Percentiles rank a stretch among this genome's conserved stretches.
Evolutionary conservation across 2,888 invertebrate genomes (phyloP).

Genomic region (Nephrocerus scutellatus): DNA sequence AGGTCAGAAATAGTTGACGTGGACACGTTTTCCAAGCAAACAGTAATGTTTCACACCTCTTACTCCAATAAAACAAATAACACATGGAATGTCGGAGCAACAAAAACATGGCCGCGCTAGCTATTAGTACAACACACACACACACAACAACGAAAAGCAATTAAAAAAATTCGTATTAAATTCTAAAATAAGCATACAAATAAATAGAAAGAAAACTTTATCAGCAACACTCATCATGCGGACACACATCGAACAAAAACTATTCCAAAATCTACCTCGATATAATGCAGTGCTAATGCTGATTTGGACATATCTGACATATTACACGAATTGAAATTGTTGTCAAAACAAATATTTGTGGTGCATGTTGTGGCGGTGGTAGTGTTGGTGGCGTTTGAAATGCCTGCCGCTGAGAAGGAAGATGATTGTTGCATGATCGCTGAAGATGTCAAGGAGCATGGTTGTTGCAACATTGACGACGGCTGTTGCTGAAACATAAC

Average conservation of each 20-base stretch:
- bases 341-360: slow-evolving; percentile 26
- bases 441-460: not conserved
- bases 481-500: slow-evolving; percentile 13
- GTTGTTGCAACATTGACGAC: slow-evolving; percentile 14
- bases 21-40: too few species aligned
- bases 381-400: slow-evolving; percentile 26
- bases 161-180: not conserved
- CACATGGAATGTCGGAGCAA: too few species aligned
- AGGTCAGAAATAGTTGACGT: too few species aligned
- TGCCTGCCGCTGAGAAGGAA: slow-evolving; percentile 15
- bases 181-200: not conserved
- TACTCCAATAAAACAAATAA: too few species aligned
- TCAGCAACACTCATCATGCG: slow-evolving; percentile 14
- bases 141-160: not conserved
- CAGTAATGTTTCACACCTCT: too few species aligned
- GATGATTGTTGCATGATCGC: slow-evolving; percentile 29
- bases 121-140: not conserved
- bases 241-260: too few species aligned
- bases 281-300: slow-evolving; percentile 39
- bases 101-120: too few species aligned
- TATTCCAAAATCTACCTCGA: slow-evolving; percentile 47
- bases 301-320: slow-evolving; percentile 42
- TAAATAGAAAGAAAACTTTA: slow-evolving; percentile 13
- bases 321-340: slow-evolving; percentile 8
- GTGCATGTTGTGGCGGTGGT: slow-evolving; percentile 21